Evolutionary conservation across 2,113 vertebrate species (phyloP).

Genomic region (Gasterosteus aculeatus): DNA sequence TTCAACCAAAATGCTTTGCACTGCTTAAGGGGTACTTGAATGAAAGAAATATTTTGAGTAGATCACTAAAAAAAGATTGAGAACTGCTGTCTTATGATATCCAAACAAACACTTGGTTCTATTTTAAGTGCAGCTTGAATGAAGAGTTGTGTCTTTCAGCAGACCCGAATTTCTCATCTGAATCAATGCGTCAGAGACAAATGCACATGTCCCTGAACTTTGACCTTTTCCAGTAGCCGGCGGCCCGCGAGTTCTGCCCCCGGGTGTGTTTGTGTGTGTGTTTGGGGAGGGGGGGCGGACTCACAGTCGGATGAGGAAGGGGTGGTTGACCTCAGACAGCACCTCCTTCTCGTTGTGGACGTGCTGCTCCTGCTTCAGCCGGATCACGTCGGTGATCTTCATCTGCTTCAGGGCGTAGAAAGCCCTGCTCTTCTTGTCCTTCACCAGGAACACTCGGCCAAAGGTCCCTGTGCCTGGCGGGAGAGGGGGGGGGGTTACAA

Average conservation of each 20-base stretch:
- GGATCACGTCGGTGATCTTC: conserved; percentile 95
- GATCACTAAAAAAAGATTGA: no score
- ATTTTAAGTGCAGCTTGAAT: no score
- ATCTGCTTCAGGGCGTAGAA: conserved; percentile 95
- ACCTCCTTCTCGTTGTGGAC: conserved; percentile 97
- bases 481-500: conserved; percentile 16
- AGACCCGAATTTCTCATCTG: not conserved
- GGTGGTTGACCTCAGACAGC: conserved; percentile 90
- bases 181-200: not conserved
- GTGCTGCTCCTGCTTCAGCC: conserved; percentile 95
- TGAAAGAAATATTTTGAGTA: no score
- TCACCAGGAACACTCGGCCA: conserved; percentile 93
- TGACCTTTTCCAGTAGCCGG: not conserved
- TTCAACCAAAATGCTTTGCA: no score
- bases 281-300: conserved; percentile 56
- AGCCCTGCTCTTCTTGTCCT: conserved; percentile 83
- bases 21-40: no score
- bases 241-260: no score
- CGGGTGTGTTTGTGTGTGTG: not conserved
- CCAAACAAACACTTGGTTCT: not conserved
- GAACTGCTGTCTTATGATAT: no score
- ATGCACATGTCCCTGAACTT: not conserved
- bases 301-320: conserved; percentile 94
- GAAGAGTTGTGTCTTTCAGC: not conserved
- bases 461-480: conserved; percentile 96